These are phyloP conservation scores for Drosophila pachea DNA, from an alignment of 1,140 invertebrate species.

Conservation along the genomic window DNA sequence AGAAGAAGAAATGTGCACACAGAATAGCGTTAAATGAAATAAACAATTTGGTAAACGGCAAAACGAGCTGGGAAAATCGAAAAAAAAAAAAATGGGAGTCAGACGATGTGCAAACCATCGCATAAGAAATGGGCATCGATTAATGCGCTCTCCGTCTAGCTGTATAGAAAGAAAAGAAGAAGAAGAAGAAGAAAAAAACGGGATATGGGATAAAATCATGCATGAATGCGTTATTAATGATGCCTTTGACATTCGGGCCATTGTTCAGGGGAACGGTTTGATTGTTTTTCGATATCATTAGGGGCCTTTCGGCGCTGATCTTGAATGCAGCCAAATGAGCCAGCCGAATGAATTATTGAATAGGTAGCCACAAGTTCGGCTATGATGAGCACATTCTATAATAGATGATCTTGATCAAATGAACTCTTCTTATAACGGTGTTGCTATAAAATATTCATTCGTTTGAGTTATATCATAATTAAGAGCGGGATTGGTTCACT, in stretches of 20 bases:
- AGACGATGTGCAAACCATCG: background rate
- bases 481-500: too few relatives aligned
- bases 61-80: slow-evolving; percentile 37
- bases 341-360: background rate
- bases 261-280: slow-evolving; percentile 1
- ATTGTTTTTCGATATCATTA: slow-evolving; percentile 23
- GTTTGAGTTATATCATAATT: too few relatives aligned
- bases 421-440: background rate
- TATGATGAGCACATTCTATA: background rate
- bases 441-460: background rate
- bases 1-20: slow-evolving; percentile 28
- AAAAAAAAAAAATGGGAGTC: slow-evolving; percentile 11
- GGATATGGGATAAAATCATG: slow-evolving; percentile 36
- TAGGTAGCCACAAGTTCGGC: too few relatives aligned
- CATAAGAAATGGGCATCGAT: slow-evolving; percentile 34
- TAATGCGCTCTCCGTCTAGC: slow-evolving; percentile 35
- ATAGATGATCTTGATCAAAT: background rate
- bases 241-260: slow-evolving; percentile 30
- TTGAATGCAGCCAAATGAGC: slow-evolving; percentile 19
- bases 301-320: background rate
- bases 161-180: background rate
- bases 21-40: slow-evolving; percentile 37
- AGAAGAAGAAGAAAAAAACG: slow-evolving; percentile 31
- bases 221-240: slow-evolving; percentile 37
- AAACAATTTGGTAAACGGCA: slow-evolving; percentile 44